These are phyloP conservation scores for Monarcha castaneiventris DNA, from an alignment of 2,113 vertebrate species.

Conservation along the genomic window DNA sequence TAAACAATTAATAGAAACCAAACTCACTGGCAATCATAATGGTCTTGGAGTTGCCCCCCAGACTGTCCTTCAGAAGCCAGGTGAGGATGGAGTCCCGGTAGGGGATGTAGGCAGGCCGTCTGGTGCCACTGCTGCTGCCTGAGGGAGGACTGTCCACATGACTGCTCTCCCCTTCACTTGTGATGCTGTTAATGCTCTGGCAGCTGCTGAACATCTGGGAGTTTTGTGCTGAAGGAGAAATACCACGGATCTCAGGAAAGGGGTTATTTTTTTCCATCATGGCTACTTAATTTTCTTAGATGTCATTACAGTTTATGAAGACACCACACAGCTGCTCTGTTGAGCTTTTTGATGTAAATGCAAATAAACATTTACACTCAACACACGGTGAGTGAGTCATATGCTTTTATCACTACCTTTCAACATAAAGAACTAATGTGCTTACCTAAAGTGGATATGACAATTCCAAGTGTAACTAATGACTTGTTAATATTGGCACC, in stretches of 20 bases:
- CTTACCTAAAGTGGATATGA: conserved; percentile 95
- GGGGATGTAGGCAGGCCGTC: conserved; percentile 87
- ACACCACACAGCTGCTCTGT: not conserved
- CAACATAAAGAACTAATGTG: not conserved
- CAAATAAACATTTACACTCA: not conserved
- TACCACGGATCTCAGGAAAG: not conserved
- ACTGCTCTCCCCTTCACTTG: conserved; percentile 82
- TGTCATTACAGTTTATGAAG: not conserved
- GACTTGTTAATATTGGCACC: conserved; percentile 99
- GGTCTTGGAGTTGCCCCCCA: conserved; percentile 96
- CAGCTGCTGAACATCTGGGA: conserved; percentile 93
- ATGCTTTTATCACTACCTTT: not conserved
- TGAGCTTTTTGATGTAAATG: not conserved
- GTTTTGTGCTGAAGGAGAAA: conserved; percentile 86
- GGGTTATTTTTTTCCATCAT: not conserved
- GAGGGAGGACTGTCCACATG: conserved; percentile 69
- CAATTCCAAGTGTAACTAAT: conserved; percentile 94
- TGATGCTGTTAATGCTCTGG: conserved; percentile 88
- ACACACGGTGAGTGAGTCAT: rapidly evolving
- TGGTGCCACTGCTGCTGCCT: conserved; percentile 15
- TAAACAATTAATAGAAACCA: not conserved
- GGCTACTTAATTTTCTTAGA: not conserved
- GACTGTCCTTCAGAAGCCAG: conserved; percentile 96
- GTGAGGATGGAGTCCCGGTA: conserved; percentile 97
- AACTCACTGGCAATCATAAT: conserved; percentile 97